Base-by-base conservation (phyloP, 2,888 invertebrate genomes). In the Eupithecia vulgata region DNA sequence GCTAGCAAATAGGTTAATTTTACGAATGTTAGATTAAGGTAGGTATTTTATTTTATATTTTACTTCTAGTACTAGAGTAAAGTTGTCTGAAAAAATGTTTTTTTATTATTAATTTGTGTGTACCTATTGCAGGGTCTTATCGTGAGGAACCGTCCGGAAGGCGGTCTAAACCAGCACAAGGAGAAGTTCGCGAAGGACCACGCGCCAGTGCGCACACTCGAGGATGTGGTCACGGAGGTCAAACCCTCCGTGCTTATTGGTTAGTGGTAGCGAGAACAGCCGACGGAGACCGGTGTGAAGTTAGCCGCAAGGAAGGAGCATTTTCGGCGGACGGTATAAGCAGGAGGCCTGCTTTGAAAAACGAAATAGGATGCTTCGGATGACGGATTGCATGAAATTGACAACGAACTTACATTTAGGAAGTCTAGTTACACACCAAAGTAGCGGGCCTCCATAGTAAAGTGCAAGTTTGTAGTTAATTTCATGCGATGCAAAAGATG, bases 231-330 rank as follows among this genome's bases (percentile, higher is more conserved):
- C 1, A 95, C 96, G 71, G 89, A 93, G 3, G 95, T 98, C 15
- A 97, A 97, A 85, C 99, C 99, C 0, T 96, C 97, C 5, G 97
- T 98, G 67, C 95, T 99, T 64, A 99, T 99, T 82, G 99, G 98
- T 96, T 78, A 85, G 87, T 83, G 17, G 48, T 30, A 61, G 61
- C 21, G 17, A 61, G 61, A 17, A 17, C 61, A 34, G 30, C 34
- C 57, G n/a, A 57, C 5, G 57, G 57, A 57, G 57, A 57, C 57
- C 25, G 25, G 21, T 57, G 21, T 4, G 57, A 57, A 57, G 57
- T 57, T 57, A 57, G 57, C 21, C 21, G 25, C 12, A 25, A 25
- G 57, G 13, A 25, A 57, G 1, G 25, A 3, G 57, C 25, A 10
- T 57, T 57, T 57, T 57, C 12, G 5, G 25, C 13, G 25, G 57